Percentiles rank a stretch among this genome's conserved stretches.
Conservation (phyloP, 53 echinoderm and acorn worm genomes). For the Paracentrotus lividus region DNA sequence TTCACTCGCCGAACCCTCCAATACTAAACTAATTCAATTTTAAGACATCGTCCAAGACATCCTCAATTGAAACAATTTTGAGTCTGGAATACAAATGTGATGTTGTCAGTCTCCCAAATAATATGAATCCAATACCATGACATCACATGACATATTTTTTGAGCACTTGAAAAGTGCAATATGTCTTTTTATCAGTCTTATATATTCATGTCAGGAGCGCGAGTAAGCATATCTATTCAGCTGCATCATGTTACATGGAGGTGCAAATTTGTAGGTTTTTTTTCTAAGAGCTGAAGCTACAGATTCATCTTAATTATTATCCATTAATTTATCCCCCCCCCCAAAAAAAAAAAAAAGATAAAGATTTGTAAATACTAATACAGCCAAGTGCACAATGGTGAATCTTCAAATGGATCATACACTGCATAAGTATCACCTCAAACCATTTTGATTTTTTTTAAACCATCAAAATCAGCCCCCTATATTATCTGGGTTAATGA, state of each 20-base stretch:
- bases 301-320: neutral
- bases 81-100: slow-evolving; percentile 52
- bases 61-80: slow-evolving; percentile 28
- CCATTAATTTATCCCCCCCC: no score
- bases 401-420: neutral
- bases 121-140: neutral
- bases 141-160: slow-evolving; percentile 51
- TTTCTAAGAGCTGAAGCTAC: neutral
- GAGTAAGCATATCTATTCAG: neutral
- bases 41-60: slow-evolving; percentile 49
- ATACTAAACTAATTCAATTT: slow-evolving; percentile 56
- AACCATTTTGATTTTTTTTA: neutral
- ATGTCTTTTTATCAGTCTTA: neutral
- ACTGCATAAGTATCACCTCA: neutral
- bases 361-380: no score
- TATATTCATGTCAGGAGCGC: no score
- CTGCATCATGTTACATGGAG: neutral
- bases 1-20: slow-evolving; percentile 54
- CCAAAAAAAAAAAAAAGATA: no score
- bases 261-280: neutral
- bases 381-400: no score
- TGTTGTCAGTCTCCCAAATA: neutral
- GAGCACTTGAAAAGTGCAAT: slow-evolving; percentile 57
- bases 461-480: neutral
- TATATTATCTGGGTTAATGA: neutral